Percentiles rank a stretch among this genome's conserved stretches.
Evolutionary conservation across 2,797 vertebrate genomes (phyloP).

Genomic region (Gorsachius magnificus): DNA sequence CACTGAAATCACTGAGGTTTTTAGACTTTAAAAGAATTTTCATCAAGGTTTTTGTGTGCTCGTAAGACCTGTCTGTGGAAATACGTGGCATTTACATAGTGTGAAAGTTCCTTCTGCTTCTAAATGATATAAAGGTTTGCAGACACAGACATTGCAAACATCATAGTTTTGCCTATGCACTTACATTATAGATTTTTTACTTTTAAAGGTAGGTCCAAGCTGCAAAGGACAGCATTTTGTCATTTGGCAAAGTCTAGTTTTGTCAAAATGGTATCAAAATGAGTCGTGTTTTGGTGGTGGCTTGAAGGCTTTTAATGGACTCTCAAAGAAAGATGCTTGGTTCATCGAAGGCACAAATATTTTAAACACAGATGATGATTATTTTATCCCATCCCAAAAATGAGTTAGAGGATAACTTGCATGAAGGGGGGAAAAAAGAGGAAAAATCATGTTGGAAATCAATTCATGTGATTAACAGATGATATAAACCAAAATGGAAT

Average conservation of each 20-base stretch:
- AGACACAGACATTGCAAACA: neutral
- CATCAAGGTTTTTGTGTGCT: neutral
- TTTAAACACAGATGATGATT: neutral
- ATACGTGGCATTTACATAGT: fast-evolving
- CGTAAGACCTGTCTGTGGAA: neutral
- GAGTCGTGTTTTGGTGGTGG: neutral
- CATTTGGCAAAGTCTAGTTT: neutral
- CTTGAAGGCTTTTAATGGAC: neutral
- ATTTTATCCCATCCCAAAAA: neutral
- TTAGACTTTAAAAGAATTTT: neutral
- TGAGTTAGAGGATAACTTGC: neutral
- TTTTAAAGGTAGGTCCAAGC: neutral
- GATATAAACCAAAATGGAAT: neutral
- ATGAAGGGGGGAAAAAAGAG: neutral
- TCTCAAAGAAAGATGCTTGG: neutral
- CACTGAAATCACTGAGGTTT: neutral
- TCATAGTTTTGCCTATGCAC: neutral
- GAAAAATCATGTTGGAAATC: neutral
- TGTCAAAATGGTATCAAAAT: neutral
- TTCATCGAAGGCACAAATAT: neutral
- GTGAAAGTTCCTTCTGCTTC: neutral
- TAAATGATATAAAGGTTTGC: neutral
- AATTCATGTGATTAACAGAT: neutral
- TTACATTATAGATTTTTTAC: neutral
- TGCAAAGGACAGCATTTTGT: neutral